Conservation (phyloP, 2,113 vertebrate species). For the Chaenocephalus aceratus region DNA sequence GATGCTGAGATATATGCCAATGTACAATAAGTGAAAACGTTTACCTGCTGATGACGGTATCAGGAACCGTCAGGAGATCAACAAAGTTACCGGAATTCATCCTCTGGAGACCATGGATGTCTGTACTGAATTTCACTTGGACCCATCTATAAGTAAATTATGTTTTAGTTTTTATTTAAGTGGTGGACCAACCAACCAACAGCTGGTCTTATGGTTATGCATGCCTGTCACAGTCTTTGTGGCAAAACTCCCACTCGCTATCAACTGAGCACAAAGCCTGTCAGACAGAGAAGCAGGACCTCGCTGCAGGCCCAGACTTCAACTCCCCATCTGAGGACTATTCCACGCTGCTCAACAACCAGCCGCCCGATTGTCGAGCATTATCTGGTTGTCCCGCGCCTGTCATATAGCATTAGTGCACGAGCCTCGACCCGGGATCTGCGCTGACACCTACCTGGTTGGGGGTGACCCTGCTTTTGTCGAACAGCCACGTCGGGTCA, state of each 20-base stretch:
- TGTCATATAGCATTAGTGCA: conserved; percentile 78
- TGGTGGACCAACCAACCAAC: background rate
- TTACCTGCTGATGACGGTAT: background rate
- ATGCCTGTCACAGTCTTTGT: conserved; percentile 36
- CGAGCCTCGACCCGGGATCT: conserved; percentile 52
- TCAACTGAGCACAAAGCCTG: conserved; percentile 60
- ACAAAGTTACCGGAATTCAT: background rate
- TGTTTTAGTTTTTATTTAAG: background rate
- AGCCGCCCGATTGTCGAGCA: conserved; percentile 50
- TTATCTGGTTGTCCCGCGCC: conserved; percentile 72
- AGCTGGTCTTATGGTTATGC: conserved; percentile 18
- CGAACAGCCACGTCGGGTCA: conserved; percentile 71
- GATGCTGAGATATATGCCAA: background rate
- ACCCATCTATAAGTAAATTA: background rate
- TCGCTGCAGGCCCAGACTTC: conserved; percentile 32
- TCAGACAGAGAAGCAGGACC: conserved; percentile 56
- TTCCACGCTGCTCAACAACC: conserved; percentile 48
- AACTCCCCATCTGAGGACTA: conserved; percentile 37
- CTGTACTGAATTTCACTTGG: background rate
- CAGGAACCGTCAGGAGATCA: background rate
- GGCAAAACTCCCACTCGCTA: conserved; percentile 21
- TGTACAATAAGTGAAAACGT: background rate
- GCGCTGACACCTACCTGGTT: conserved; percentile 73
- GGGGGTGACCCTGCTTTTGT: conserved; percentile 77
- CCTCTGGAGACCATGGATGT: background rate